Evolutionary conservation across 2,888 invertebrate species (phyloP).

Genomic region (Parasteatoda lunata): DNA sequence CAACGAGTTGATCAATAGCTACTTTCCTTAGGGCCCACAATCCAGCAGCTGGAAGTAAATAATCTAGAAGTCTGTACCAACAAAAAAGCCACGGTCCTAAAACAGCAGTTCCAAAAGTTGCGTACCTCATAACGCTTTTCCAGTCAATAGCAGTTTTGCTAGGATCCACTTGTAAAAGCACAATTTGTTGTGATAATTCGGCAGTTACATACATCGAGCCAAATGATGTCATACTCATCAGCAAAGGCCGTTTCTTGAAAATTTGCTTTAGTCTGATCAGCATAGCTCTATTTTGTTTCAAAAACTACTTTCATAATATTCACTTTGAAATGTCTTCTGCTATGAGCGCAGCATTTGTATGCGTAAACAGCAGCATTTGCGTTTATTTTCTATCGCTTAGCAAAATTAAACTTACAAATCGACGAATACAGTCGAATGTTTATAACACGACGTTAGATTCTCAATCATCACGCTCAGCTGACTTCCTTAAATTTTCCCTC

Average conservation of each 20-base stretch:
- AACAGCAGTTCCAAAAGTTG: constrained; percentile 85
- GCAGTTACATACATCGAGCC: constrained; percentile 58
- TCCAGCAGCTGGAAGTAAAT: constrained; percentile 79
- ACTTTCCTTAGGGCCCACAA: constrained; percentile 15
- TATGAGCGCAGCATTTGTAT: too few species aligned
- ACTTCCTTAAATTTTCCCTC: too few species aligned
- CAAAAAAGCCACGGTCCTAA: constrained; percentile 87
- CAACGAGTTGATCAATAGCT: constrained; percentile 24
- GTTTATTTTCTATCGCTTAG: too few species aligned
- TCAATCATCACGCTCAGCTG: too few species aligned
- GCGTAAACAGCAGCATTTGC: too few species aligned
- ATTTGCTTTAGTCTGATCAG: constrained; percentile 10
- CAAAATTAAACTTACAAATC: too few species aligned
- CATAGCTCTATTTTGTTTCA: too few species aligned
- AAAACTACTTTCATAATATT: too few species aligned
- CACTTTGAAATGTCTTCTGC: too few species aligned
- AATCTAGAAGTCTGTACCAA: constrained; percentile 77
- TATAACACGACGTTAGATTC: too few species aligned
- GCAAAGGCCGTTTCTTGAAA: constrained; percentile 43
- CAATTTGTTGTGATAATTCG: constrained; percentile 55
- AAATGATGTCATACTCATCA: constrained; percentile 52
- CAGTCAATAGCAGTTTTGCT: constrained; percentile 26
- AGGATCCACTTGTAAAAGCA: neutral
- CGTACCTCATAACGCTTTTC: constrained; percentile 74
- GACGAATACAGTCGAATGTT: too few species aligned